Base-by-base conservation (phyloP, 1,140 invertebrate genomes). In the Drosophila serrata region DNA sequence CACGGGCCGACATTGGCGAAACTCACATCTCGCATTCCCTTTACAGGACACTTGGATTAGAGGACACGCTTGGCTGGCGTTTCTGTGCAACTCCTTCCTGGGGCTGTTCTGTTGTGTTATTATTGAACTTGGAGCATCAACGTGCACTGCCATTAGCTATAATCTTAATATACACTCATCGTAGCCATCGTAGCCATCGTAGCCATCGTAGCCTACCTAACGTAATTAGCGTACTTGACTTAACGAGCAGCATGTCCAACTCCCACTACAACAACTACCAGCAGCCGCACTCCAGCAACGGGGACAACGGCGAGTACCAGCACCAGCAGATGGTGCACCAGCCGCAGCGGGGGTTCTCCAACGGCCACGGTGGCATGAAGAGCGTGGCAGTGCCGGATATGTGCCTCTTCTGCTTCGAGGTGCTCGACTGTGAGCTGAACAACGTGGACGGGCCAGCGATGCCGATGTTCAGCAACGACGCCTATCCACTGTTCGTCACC, bases 371-470 rank as follows among this genome's bases (percentile, higher is more conserved):
- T 8, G 51, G 51, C 8, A 61, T 87, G 51, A 80, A 91, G 31
- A 94, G 95, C 93, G 96, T 99, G 40, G 97, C 97, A 62, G 95
- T 96, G 92, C 96, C 97, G 53, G 98, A 99, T 93, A 99, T 99
- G 98, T 98, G 97, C 93, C 98, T 97, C 94, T 99, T 97, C 94
- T 99, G 98, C 95, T 99, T 99, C 94, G 98, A 99, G 94, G 98
- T 99, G 68, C 95, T 99, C 57, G 98, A 98, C 93, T 96, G 96
- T 93, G 97, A 99, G 94, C 95, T 99, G 82, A 96, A 99, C 93
- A 98, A 97, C 92, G 95, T 98, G 91, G 97, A 98, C 80, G 96
- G 97, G 70, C 98, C 98, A 70, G 97, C 97, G 93, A 94, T 95
- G 75, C 97, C 97, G 51, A 96, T 96, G 92, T 99, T 99, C 93